Evolutionary conservation across 2,888 invertebrate species (phyloP).

Genomic region (Chymomyza fuscimana): DNA sequence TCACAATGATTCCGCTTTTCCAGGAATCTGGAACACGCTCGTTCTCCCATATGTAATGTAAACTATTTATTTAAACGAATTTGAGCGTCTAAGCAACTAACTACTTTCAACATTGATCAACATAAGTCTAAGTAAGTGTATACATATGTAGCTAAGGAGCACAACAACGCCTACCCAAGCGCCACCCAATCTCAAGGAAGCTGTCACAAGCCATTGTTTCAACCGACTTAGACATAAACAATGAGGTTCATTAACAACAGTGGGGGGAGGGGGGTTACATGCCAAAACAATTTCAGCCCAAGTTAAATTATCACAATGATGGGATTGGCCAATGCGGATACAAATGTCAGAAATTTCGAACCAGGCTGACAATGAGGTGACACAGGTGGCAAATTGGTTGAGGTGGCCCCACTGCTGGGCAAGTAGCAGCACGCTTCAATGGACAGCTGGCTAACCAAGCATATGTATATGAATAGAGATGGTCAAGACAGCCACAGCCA

Average conservation of each 20-base stretch:
- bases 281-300: background rate
- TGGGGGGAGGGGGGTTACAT: background rate
- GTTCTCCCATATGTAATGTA: no score
- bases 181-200: background rate
- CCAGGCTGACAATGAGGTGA: background rate
- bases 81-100: no score
- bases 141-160: background rate
- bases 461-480: background rate
- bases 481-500: background rate
- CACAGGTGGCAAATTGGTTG: background rate
- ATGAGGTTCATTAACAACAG: background rate
- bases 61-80: no score
- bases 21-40: no score
- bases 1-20: no score
- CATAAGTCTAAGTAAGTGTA: background rate
- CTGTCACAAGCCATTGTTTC: conserved; percentile 10
- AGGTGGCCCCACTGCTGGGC: background rate
- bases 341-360: no score
- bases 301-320: background rate
- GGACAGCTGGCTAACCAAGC: background rate
- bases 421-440: background rate
- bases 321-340: background rate
- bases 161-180: background rate
- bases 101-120: no score
- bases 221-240: background rate